phyloP scores from a whole-genome alignment of 92 coral and sea anemone genomes.

The Hydrozoanthus gracilis region DNA sequence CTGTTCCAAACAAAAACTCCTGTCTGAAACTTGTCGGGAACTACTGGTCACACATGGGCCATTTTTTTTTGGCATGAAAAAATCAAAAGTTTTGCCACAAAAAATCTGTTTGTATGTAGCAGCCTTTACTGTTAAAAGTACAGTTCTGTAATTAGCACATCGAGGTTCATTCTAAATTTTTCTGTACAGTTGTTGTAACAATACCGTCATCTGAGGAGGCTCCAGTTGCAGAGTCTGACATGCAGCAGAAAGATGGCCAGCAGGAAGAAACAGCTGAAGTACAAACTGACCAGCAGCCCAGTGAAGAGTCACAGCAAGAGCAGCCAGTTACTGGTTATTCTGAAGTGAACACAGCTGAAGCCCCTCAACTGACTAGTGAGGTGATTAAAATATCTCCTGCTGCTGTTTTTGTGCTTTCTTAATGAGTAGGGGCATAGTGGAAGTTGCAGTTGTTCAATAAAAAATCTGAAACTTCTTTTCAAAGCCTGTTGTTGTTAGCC shows the following conservation, averaged over 20 bases:
- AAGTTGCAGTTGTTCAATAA: too few species aligned
- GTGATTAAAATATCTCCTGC: neutral
- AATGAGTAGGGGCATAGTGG: too few species aligned
- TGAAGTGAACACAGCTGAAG: constrained; percentile 34
- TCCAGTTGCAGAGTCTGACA: neutral
- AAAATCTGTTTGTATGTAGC: too few species aligned
- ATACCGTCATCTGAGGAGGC: constrained; percentile 33
- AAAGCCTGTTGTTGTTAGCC: too few species aligned
- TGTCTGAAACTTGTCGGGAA: too few species aligned
- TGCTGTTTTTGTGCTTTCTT: neutral
- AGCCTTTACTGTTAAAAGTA: too few species aligned
- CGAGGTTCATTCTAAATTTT: neutral
- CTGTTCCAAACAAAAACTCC: too few species aligned
- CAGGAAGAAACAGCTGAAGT: constrained; percentile 12
- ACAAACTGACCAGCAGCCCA: neutral
- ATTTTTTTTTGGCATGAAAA: too few species aligned
- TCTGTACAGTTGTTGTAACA: constrained; percentile 28
- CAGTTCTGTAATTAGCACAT: too few species aligned
- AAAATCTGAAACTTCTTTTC: too few species aligned
- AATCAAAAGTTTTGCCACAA: too few species aligned
- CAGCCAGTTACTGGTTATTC: constrained; percentile 19
- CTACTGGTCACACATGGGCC: too few species aligned
- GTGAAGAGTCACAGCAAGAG: constrained; percentile 21
- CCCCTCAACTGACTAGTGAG: constrained; percentile 24
- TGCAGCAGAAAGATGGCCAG: constrained; percentile 20